These are phyloP conservation scores for Poecilia latipinna DNA, from an alignment of 2,113 vertebrate species.

Conservation along the genomic window DNA sequence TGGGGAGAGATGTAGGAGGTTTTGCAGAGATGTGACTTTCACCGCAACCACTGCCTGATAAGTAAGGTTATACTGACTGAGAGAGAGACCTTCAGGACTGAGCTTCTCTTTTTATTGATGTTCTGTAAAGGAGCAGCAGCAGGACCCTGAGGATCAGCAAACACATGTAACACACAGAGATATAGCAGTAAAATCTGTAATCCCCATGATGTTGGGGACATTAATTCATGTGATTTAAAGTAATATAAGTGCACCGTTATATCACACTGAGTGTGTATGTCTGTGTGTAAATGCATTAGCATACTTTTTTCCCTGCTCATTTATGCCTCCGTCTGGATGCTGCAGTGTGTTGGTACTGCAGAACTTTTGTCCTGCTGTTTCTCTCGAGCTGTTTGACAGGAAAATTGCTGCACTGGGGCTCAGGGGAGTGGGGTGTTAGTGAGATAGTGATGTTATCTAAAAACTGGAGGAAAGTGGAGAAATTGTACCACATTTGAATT, in stretches of 20 bases:
- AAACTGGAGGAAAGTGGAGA: background rate
- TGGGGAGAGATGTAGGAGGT: no score
- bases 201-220: background rate
- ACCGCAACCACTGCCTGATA: background rate
- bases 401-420: background rate
- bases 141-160: background rate
- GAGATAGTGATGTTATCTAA: background rate
- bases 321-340: background rate
- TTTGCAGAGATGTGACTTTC: no score
- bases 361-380: background rate
- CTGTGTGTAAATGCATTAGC: background rate
- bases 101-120: background rate
- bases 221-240: background rate
- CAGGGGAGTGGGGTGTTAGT: background rate
- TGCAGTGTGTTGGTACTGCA: background rate
- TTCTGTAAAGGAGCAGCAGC: background rate
- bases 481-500: no score
- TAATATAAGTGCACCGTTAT: background rate
- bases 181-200: no score
- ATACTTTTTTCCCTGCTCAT: background rate
- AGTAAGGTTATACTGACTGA: background rate
- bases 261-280: background rate
- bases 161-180: background rate
- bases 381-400: background rate
- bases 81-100: no score